phyloP scores from a whole-genome alignment of 1,140 invertebrate genomes.

The Heliconius himera region DNA sequence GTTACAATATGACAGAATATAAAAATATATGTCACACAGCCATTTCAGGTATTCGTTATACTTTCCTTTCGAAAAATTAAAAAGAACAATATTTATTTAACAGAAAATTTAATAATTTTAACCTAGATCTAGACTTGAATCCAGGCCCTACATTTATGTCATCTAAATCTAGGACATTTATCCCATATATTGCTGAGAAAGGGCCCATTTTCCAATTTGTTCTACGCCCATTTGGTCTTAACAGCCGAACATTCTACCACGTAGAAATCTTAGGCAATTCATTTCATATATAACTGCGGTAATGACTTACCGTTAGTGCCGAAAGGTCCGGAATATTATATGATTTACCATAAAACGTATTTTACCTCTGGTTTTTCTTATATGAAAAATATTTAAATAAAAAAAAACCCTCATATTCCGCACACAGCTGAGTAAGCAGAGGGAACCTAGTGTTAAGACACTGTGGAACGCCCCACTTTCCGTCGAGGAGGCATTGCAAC shows the following conservation, averaged over 20 bases:
- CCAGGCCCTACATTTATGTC: background rate
- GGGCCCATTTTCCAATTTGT: constrained; percentile 12
- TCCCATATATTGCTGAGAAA: background rate
- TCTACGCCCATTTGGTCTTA: background rate
- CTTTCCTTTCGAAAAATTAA: too few species aligned
- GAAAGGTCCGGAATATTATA: constrained; percentile 12
- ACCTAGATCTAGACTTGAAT: background rate
- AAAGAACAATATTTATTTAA: background rate
- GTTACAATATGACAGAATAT: too few species aligned
- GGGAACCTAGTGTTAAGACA: too few species aligned
- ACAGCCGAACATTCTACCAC: constrained; percentile 28
- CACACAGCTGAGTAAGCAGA: too few species aligned
- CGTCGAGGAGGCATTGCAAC: too few species aligned
- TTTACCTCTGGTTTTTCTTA: background rate
- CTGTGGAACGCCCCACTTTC: too few species aligned
- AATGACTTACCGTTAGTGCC: constrained; percentile 30
- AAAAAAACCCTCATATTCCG: too few species aligned
- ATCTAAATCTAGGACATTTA: background rate
- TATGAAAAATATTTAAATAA: background rate
- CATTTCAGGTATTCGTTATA: background rate
- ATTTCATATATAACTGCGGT: constrained; percentile 37
- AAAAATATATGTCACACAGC: too few species aligned
- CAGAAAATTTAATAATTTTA: background rate
- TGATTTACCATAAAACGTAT: background rate
- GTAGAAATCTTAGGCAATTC: constrained; percentile 37